Percentiles rank a stretch among this genome's conserved stretches.
Evolutionary conservation across 1,140 invertebrate genomes (phyloP).

Genomic region (Venturia canescens): DNA sequence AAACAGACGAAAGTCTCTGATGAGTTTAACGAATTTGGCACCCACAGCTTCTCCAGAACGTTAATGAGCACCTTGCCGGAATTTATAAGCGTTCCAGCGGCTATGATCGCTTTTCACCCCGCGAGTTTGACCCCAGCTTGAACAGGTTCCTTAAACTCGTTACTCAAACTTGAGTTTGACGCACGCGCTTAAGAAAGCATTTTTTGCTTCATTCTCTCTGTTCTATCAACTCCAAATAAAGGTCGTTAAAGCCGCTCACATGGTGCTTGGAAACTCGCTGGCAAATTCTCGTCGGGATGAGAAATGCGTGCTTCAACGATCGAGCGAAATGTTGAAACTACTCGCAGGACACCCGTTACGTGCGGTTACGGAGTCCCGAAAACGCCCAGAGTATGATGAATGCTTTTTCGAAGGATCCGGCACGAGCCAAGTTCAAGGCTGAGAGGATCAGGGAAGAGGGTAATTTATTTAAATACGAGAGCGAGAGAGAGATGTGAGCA

Average conservation of each 20-base stretch:
- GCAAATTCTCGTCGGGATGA: background rate
- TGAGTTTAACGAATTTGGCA: too few relatives aligned
- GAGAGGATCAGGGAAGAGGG: background rate
- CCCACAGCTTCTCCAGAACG: too few relatives aligned
- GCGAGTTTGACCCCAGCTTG: too few relatives aligned
- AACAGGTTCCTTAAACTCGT: constrained; percentile 43
- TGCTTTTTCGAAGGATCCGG: constrained; percentile 38
- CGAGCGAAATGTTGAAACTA: background rate
- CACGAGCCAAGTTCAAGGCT: constrained; percentile 42
- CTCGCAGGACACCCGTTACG: too few relatives aligned
- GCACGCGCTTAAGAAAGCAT: background rate
- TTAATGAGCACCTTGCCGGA: too few relatives aligned
- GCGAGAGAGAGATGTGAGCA: background rate
- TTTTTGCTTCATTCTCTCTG: background rate
- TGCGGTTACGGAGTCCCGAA: background rate
- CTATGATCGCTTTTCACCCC: too few relatives aligned
- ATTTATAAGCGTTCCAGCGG: too few relatives aligned
- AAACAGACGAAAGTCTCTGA: too few relatives aligned
- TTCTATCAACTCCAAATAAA: too few relatives aligned
- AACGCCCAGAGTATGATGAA: constrained; percentile 34
- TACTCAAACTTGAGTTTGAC: constrained; percentile 42
- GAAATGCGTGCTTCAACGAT: background rate
- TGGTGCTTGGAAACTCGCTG: too few relatives aligned
- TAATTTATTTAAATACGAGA: constrained; percentile 10
- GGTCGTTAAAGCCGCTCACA: too few relatives aligned